Base-by-base conservation (phyloP, 2,888 invertebrate species). In the Desoria tigrina region DNA sequence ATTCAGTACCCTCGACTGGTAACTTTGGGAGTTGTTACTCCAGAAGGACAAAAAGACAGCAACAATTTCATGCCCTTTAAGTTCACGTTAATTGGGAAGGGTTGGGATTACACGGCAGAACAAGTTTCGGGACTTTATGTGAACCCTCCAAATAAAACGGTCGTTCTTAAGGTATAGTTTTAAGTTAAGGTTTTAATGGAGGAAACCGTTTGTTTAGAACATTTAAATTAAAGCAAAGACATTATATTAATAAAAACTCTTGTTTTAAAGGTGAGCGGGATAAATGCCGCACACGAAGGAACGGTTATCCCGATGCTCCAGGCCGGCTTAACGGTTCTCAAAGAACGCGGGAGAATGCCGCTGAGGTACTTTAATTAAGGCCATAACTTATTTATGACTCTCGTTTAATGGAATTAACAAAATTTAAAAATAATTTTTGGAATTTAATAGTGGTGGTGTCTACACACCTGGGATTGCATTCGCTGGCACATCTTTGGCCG, bases 401-500 rank as follows among this genome's bases (percentile, higher is more conserved):
- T n/a, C n/a, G n/a, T n/a, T n/a, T n/a, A n/a, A n/a, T n/a, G n/a
- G 23, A 42, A 23, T 42, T n/a, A n/a, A n/a, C n/a, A n/a, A n/a
- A n/a, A n/a, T n/a, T n/a, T n/a, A n/a, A n/a, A n/a, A n/a, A n/a
- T n/a, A n/a, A n/a, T n/a, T n/a, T n/a, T n/a, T n/a, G n/a, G n/a
- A n/a, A n/a, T n/a, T n/a, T n/a, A n/a, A n/a, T 81, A 92, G 90
- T 9, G 93, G 93, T 39, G 96, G 96, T 11, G 94, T 96, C 1
- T 83, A 88, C 65, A 84, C 95, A 0, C 92, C 96, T 0, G 94
- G 89, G 1, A 87, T 87, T 14, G 94, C 94, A 0, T 97, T 96
- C 82, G 84, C 84, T 1, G 86, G 91, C 71, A 95, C 96, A 0
- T 85, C 84, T 28, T 81, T 95, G 23, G 86, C 94, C 66, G 84